Conservation (phyloP, 2,797 vertebrate genomes). For the Ctenopoma kingsleyae region DNA sequence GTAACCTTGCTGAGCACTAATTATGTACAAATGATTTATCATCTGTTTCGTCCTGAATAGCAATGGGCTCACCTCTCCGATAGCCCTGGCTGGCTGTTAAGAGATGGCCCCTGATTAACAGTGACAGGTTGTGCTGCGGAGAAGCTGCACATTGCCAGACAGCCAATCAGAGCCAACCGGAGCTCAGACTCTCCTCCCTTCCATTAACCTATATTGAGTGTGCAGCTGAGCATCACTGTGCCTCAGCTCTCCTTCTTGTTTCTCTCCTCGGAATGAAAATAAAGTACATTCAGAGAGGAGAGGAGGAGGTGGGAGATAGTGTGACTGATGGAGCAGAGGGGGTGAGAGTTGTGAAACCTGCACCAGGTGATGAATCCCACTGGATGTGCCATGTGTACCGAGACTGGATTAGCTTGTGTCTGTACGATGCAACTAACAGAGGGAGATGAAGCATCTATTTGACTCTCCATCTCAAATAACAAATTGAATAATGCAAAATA, state of each 20-base stretch:
- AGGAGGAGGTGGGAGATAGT: not conserved
- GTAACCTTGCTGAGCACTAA: constrained; percentile 99
- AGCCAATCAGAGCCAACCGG: constrained; percentile 84
- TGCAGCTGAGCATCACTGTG: constrained; percentile 90
- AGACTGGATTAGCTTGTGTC: constrained; percentile 8
- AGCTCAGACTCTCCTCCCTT: constrained; percentile 82
- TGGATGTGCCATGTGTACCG: not conserved
- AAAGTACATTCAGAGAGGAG: constrained; percentile 48
- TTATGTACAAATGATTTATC: constrained; percentile 99
- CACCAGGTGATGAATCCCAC: constrained; percentile 18
- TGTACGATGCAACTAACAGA: not conserved
- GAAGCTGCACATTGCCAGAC: constrained; percentile 75
- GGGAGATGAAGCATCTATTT: not conserved
- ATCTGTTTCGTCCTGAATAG: constrained; percentile 96
- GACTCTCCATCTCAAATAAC: constrained; percentile 14
- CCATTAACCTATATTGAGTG: constrained; percentile 90
- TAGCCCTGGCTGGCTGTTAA: constrained; percentile 92
- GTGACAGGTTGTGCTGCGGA: constrained; percentile 93
- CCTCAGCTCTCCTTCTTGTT: constrained; percentile 69
- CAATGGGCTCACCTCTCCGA: constrained; percentile 93
- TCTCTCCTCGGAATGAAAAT: constrained; percentile 77
- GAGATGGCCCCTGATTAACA: constrained; percentile 97
- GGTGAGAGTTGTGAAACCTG: constrained; percentile 4
- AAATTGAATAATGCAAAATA: constrained; percentile 22
- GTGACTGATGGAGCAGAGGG: constrained; percentile 14